Evolutionary conservation across 2,113 vertebrate species (phyloP), one percentile per base, ranked within the genome.

Genomic region (Rhinolophus ferrumequinum): DNA sequence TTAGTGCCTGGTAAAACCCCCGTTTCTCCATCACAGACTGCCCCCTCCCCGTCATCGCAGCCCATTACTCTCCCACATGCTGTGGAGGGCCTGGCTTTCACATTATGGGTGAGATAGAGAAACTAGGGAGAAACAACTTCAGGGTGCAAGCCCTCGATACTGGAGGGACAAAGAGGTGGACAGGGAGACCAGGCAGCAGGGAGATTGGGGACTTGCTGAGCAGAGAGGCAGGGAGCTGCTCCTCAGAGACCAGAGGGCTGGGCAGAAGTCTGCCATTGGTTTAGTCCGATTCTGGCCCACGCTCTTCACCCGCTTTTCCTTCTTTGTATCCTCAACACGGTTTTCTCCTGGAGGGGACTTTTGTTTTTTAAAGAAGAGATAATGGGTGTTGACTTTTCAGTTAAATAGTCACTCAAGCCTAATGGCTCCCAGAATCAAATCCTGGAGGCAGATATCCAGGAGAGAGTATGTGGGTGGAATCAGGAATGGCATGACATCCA

Each of bases 341-440:
- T 5, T 97, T 97, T 82, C 41, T 93, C 44, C 33, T 54, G 21
- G 33, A 88, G 38, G 18, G 24, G 41, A 33, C 1, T 81, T 72
- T 33, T 82, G 56, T 72, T 62, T 50, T 81, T 85, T 64, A 14
- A 58, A 28, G 12, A 88, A 44, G 88, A 93, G 44, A 93, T 81
- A 81, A 94, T 56, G 80, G 33, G 41, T 26, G 19, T 75, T 76
- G 69, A 82, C 52, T 87, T 67, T 80, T 89, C 47, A 54, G 50
- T 70, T 44, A 85, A 84, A 94, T 33, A 93, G 56, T 96, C n/a
- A 79, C 72, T 89, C 21, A 58, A 52, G 92, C 54, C 41, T 85
- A 87, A 77, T 89, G 82, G 67, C 50, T 94, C 75, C 44, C 82
- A 92, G 67, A 76, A 47, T 75, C n/a, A 24, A 92, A 76, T 70